Evolutionary conservation across 2,888 invertebrate species (phyloP).

Genomic region (Aspidiotus destructor): DNA sequence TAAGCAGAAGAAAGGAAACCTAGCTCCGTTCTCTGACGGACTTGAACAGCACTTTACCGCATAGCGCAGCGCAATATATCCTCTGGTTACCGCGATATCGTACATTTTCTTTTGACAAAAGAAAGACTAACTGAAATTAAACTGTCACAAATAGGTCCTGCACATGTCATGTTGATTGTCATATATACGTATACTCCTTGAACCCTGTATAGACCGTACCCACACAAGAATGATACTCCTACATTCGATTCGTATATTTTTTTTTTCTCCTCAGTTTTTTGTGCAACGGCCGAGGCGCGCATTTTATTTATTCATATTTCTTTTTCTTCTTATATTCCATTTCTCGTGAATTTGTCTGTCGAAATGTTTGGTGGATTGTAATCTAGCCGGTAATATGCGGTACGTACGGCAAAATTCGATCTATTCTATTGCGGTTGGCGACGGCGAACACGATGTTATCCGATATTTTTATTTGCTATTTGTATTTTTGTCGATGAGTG

Average conservation of each 20-base stretch:
- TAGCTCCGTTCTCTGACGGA: no score
- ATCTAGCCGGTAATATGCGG: not conserved
- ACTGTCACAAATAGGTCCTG: constrained; percentile 3
- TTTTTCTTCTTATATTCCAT: not conserved
- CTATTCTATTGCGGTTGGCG: not conserved
- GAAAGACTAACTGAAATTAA: constrained; percentile 2
- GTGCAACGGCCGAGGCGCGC: not conserved
- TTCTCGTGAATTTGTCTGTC: not conserved
- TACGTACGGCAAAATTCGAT: not conserved
- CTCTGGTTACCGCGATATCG: not conserved
- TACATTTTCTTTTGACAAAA: not conserved
- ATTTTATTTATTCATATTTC: not conserved
- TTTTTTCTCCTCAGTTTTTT: no score
- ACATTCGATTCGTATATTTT: no score
- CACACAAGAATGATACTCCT: no score
- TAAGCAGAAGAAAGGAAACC: no score
- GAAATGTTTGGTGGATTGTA: not conserved
- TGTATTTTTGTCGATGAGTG: no score
- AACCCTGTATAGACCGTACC: no score
- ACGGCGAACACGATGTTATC: not conserved
- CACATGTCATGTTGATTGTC: constrained; percentile 1
- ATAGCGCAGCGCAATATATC: no score
- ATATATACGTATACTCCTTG: no score
- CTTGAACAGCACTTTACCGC: no score
- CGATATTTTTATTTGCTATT: not conserved